Percentiles rank a stretch among this genome's conserved stretches.
Conservation (phyloP, 2,113 vertebrate genomes). For the Dendrocopos noguchii region DNA sequence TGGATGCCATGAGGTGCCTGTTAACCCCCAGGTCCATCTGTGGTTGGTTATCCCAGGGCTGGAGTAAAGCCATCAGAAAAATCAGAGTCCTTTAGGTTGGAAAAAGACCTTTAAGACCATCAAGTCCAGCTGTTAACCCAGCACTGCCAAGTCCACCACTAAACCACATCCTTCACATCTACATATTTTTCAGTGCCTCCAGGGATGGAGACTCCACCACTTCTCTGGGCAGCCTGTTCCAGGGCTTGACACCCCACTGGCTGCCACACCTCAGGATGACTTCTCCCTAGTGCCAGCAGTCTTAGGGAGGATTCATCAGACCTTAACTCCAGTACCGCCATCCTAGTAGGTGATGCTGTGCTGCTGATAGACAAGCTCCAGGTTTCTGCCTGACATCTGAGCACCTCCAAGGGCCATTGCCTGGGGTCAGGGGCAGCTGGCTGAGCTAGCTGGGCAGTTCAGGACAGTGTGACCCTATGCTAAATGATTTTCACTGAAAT, state of each 20-base stretch:
- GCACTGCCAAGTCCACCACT: not conserved
- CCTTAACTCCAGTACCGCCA: not conserved
- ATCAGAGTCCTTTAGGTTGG: not conserved
- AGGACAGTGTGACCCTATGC: not conserved
- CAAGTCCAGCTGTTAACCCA: not conserved
- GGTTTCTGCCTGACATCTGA: not conserved
- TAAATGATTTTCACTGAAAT: not conserved
- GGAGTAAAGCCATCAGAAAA: not conserved
- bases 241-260: not conserved
- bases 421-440: not conserved
- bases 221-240: not conserved
- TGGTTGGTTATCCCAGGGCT: not conserved
- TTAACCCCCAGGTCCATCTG: not conserved
- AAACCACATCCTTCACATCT: not conserved
- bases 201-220: not conserved
- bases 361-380: fast-evolving
- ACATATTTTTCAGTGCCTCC: not conserved
- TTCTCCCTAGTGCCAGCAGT: not conserved
- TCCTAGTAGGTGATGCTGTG: not conserved
- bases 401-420: not conserved
- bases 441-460: not conserved
- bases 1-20: fast-evolving
- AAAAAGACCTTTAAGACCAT: not conserved
- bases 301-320: not conserved
- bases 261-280: fast-evolving